Percentiles rank a stretch among this genome's conserved stretches.
phyloP scores from a whole-genome alignment of 2,888 invertebrate species.

The Hermodice carunculata region DNA sequence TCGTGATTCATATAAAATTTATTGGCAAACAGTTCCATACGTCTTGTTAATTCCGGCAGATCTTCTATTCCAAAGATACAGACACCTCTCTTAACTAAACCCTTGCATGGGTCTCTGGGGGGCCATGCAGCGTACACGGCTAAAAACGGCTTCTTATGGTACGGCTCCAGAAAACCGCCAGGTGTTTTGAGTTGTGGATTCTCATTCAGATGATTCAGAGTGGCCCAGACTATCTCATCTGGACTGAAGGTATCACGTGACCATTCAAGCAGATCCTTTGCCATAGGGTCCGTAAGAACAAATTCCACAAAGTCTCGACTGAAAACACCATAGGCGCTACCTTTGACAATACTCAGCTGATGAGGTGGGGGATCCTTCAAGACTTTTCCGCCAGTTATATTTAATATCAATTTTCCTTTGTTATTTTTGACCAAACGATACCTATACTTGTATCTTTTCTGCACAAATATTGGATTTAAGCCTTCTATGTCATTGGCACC shows the following conservation, averaged over 20 bases:
- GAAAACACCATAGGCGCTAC: constrained; percentile 54
- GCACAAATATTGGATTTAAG: constrained; percentile 46
- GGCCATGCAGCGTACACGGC: constrained; percentile 18
- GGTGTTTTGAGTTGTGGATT: constrained; percentile 51
- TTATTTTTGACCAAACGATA: constrained; percentile 46
- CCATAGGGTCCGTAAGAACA: constrained; percentile 39
- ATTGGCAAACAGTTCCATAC: background rate
- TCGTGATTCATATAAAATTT: background rate
- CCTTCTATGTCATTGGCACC: constrained; percentile 56
- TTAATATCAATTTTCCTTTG: too few species aligned
- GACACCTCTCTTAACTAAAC: constrained; percentile 39
- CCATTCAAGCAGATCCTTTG: constrained; percentile 48
- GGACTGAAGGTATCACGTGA: constrained; percentile 51
- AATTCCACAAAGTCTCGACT: constrained; percentile 52
- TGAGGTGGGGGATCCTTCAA: constrained; percentile 41
- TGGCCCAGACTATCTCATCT: constrained; percentile 61
- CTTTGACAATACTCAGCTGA: constrained; percentile 48
- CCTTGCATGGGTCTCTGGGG: constrained; percentile 1
- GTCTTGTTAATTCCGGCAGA: constrained; percentile 14
- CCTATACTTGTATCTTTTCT: constrained; percentile 41
- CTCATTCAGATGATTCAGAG: constrained; percentile 48
- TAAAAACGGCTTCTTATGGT: constrained; percentile 19
- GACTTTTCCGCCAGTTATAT: constrained; percentile 8
- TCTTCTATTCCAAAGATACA: constrained; percentile 52
- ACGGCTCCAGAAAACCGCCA: constrained; percentile 44